These are phyloP conservation scores for Sphinx pinastri DNA, from an alignment of 2,888 invertebrate species.

Conservation along the genomic window DNA sequence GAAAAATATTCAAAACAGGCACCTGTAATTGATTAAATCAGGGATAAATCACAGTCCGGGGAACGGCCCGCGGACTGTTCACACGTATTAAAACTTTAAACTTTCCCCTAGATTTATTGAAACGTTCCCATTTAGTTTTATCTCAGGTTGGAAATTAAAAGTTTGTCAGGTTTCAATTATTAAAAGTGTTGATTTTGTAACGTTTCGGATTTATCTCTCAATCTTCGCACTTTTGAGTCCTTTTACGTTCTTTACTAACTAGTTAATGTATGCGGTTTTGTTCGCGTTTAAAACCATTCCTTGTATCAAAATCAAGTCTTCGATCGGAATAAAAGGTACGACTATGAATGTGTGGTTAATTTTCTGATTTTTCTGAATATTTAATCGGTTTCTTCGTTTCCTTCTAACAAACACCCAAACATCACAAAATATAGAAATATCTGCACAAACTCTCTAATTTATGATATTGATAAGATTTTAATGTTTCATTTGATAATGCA, in stretches of 20 bases:
- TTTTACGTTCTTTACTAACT: background rate
- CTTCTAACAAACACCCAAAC: too few relatives aligned
- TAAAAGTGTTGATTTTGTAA: background rate
- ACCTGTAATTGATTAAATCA: constrained; percentile 28
- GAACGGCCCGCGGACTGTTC: background rate
- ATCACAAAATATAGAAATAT: too few relatives aligned
- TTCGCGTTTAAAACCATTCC: too few relatives aligned
- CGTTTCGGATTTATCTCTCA: constrained; percentile 3
- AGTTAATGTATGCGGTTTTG: too few relatives aligned
- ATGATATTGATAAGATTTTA: too few relatives aligned
- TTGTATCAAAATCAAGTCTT: too few relatives aligned
- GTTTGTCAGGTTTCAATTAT: constrained; percentile 3
- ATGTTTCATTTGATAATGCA: too few relatives aligned
- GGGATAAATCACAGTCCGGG: constrained; percentile 23
- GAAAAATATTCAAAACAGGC: constrained; percentile 16
- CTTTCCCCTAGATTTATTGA: constrained; percentile 9
- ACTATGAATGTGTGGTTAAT: too few relatives aligned
- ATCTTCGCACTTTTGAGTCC: background rate
- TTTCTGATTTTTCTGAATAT: too few relatives aligned
- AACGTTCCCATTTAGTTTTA: constrained; percentile 18
- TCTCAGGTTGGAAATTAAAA: constrained; percentile 19
- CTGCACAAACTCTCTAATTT: too few relatives aligned
- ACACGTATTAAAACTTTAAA: background rate
- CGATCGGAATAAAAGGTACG: too few relatives aligned
- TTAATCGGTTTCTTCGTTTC: too few relatives aligned